Base-by-base conservation (phyloP, 2,888 invertebrate genomes). In the Teleiodes luculella region DNA sequence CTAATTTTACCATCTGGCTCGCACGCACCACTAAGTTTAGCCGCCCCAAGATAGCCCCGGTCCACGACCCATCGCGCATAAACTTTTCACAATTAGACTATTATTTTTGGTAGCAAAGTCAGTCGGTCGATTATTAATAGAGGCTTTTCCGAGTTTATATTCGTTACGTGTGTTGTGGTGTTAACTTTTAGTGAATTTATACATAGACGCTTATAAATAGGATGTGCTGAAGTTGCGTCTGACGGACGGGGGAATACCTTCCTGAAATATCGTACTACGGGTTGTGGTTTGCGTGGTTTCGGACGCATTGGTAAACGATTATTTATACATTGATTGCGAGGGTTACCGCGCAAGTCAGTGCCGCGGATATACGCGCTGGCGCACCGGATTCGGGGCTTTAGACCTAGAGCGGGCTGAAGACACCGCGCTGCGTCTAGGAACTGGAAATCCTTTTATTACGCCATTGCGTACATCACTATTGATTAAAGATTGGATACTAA, bases 91-190 rank as follows among this genome's bases (percentile, higher is more conserved):
- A 90, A 90, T 90, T 90, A 90, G 90, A 90, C 90, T 89, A 90
- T 90, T 90, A 90, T 90, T 90, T 90, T 90, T 88, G 90, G 90
- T 90, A 89, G 89, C 89, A 85, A 89, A 88, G 90, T 89, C 90
- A 88, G 90, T 89, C 90, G 89, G 89, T 86, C 90, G 90, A 89
- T 88, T 90, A 90, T 90, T 90, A 90, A 90, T 90, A 90, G 90
- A 87, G 88, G 88, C 88, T 90, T 89, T 89, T 88, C 86, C 87
- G 87, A 90, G 90, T 88, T 88, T 90, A 88, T 89, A 89, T 89
- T 88, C 88, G 89, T 89, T 88, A 89, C 90, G 87, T 87, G 86
- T 87, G 89, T 88, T 87, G 88, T 85, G 88, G 87, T 87, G 89
- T 89, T 89, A 89, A 89, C 89, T 88, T 89, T 89, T 89, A 89